Conservation (phyloP, 2,888 invertebrate species). For the Watsonalla binaria region DNA sequence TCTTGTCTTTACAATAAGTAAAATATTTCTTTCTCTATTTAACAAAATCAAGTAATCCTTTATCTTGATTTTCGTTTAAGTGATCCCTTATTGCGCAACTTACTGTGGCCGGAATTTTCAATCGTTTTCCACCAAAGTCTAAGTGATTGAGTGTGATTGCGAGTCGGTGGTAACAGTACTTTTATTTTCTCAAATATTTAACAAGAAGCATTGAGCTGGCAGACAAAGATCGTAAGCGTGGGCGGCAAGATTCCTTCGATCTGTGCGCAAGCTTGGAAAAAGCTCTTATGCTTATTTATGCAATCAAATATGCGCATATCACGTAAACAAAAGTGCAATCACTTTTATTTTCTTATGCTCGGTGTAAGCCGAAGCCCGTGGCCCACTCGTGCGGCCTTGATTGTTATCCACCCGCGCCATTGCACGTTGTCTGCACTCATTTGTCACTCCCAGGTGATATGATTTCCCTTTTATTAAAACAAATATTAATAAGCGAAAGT, state of each 20-base stretch:
- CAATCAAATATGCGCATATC: constrained; percentile 37
- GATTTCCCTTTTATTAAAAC: constrained; percentile 64
- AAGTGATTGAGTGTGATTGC: no score
- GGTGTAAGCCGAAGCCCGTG: constrained; percentile 27
- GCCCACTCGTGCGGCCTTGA: constrained; percentile 49
- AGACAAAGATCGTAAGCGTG: background rate
- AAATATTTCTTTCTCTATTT: background rate
- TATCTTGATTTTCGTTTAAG: background rate
- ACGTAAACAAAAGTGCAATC: constrained; percentile 47
- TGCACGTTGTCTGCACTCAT: constrained; percentile 53
- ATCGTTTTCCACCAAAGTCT: no score
- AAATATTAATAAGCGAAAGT: constrained; percentile 63
- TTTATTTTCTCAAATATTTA: no score
- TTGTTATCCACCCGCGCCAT: constrained; percentile 46
- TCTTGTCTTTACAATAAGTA: background rate
- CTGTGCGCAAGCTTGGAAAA: constrained; percentile 14
- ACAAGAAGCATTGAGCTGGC: no score
- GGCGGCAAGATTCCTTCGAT: constrained; percentile 13
- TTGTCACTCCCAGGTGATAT: constrained; percentile 43
- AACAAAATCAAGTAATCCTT: no score
- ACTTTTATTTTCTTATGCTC: constrained; percentile 67
- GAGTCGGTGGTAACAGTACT: no score
- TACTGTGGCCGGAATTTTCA: no score
- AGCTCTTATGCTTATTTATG: constrained; percentile 26
- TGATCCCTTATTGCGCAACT: background rate